Evolutionary conservation across 35 echinoderm and acorn worm genomes (phyloP), one percentile per base, ranked within the genome.

Genomic region (Stichopus chloronotus): DNA sequence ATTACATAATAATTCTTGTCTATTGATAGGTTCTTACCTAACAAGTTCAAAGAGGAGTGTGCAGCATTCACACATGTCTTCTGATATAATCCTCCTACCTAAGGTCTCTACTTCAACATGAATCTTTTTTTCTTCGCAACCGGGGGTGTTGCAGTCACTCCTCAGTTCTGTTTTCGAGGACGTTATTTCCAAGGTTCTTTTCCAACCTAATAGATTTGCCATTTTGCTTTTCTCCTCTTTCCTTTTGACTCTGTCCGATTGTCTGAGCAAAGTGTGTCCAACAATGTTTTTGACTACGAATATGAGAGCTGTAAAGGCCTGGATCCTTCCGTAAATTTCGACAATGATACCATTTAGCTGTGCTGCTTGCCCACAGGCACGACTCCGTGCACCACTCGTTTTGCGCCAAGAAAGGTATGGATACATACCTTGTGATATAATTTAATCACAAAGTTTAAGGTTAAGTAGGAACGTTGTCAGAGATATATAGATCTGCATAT

Each of bases 1-100:
- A 43, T 43, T 43, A 43, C 30, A n/a, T n/a, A n/a, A n/a, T n/a
- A n/a, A n/a, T n/a, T n/a, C n/a, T n/a, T n/a, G n/a, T n/a, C n/a
- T n/a, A n/a, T n/a, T n/a, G n/a, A n/a, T n/a, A n/a, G n/a, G 30
- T 43, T n/a, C 90, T 91, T 91, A 91, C 90, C 90, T 71, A 19
- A 91, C 76, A 53, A 91, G 53, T 54, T 91, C 90, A 79, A 91
- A 79, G 16, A 91, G 12, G 19, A 91, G 58, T 9, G 90, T 79
- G 24, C 90, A 91, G 72, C 90, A 91, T 79, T 91, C 90, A 79
- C 90, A 91, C 90, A 91, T 91, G 56, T 91, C 55, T 72, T 91
- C 90, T 79, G 90, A 91, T 58, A 91, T n/a, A 20, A 91, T 91
- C 54, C 53, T 58, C 52, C 20, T 77, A 19, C 90, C 90, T 7